Conservation (phyloP, 2,113 vertebrate species). For the Toxostoma redivivum region DNA sequence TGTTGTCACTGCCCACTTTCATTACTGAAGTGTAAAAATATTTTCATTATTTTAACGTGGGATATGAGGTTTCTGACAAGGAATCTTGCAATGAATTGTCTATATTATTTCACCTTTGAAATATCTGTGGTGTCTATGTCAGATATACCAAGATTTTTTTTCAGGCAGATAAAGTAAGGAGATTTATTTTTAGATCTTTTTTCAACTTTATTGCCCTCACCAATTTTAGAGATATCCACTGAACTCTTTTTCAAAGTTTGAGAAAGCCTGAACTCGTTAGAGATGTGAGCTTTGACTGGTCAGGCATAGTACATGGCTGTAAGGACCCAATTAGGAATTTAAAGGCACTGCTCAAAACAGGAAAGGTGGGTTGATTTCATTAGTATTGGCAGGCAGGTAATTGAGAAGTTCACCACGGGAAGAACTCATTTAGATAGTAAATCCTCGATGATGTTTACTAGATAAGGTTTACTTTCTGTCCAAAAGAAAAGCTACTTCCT, state of each 20-base stretch:
- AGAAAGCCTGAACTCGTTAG: background rate
- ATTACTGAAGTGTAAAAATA: background rate
- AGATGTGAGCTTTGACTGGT: background rate
- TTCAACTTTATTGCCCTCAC: background rate
- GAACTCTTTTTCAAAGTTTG: background rate
- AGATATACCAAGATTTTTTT: background rate
- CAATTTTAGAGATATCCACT: background rate
- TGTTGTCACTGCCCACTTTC: background rate
- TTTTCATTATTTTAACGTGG: background rate
- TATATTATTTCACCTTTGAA: background rate
- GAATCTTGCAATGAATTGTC: background rate
- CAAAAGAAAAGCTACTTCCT: background rate
- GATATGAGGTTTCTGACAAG: background rate
- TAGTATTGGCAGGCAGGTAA: constrained; percentile 22
- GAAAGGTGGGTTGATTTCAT: constrained; percentile 33
- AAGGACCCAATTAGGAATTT: constrained; percentile 25
- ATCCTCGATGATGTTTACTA: constrained; percentile 15
- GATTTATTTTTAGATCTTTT: background rate
- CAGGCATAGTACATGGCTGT: background rate
- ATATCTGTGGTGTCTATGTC: background rate
- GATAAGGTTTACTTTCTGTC: background rate
- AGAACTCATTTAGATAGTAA: background rate
- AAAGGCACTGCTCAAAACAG: constrained; percentile 1
- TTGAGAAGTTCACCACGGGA: background rate
- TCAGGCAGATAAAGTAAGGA: background rate